Percentiles rank a stretch among this genome's conserved stretches.
phyloP scores from a whole-genome alignment of 1,140 invertebrate species.

The Phenacoccus solenopsis region DNA sequence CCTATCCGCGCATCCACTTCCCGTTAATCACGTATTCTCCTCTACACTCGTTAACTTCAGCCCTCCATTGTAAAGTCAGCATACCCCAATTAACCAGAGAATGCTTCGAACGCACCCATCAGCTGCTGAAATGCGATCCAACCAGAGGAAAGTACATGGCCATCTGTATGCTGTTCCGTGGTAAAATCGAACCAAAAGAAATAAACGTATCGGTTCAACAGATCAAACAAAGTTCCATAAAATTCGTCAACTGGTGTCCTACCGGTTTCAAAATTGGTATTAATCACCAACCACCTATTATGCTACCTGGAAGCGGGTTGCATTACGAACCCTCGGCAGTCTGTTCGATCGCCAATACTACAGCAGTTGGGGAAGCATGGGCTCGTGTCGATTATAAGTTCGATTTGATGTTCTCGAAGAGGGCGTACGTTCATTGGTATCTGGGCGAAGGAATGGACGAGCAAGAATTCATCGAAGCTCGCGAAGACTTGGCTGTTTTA shows the following conservation, averaged over 20 bases:
- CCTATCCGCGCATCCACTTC: constrained; percentile 41
- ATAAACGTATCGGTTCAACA: constrained; percentile 53
- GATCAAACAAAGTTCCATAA: constrained; percentile 45
- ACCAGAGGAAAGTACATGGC: constrained; percentile 40
- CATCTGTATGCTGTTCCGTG: constrained; percentile 37
- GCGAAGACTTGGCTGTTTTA: constrained; percentile 41
- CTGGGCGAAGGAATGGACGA: constrained; percentile 46
- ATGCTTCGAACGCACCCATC: constrained; percentile 16
- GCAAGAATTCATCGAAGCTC: constrained; percentile 48
- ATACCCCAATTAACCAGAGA: neutral
- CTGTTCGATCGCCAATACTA: constrained; percentile 73
- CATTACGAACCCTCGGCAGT: constrained; percentile 68
- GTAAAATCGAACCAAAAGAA: constrained; percentile 50
- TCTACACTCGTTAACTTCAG: constrained; percentile 25
- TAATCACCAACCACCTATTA: constrained; percentile 71
- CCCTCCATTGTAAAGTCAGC: neutral
- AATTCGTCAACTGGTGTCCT: constrained; percentile 47
- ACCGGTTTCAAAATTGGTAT: constrained; percentile 49
- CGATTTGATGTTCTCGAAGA: constrained; percentile 46
- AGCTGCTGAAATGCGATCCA: constrained; percentile 33
- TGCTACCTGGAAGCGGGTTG: constrained; percentile 61
- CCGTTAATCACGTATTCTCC: constrained; percentile 25
- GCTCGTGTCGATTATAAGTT: constrained; percentile 49
- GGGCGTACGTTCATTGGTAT: constrained; percentile 26
- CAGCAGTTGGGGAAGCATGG: constrained; percentile 70